A percentile compares a stretch with the other conserved stretches of the same genome.
Evolutionary conservation across 37 sponge, comb jelly and placozoan genomes (phyloP).

Genomic region (Eunapius fragilis): DNA sequence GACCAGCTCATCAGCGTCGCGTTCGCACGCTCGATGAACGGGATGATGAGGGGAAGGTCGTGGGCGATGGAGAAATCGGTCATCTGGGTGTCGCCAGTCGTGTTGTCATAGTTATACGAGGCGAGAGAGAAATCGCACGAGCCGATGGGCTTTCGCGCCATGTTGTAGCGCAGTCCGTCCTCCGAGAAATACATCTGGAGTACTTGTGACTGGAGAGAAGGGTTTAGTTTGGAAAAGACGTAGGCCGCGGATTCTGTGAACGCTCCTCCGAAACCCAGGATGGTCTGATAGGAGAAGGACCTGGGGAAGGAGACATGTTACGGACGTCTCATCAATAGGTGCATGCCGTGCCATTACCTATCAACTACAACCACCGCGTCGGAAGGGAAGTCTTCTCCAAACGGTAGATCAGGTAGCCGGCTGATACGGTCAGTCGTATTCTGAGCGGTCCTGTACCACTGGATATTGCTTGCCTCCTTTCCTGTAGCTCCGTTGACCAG

Average conservation of each 20-base stretch:
- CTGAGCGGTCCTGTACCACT: slow-evolving; percentile 79
- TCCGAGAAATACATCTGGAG: slow-evolving; percentile 82
- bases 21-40: slow-evolving; percentile 64
- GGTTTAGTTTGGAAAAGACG: slow-evolving; percentile 61
- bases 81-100: slow-evolving; percentile 51
- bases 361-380: slow-evolving; percentile 33
- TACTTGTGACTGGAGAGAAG: slow-evolving; percentile 51
- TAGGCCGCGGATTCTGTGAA: slow-evolving; percentile 88
- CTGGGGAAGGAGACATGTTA: slow-evolving; percentile 13
- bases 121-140: slow-evolving; percentile 78
- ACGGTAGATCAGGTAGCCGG: slow-evolving; percentile 23
- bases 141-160: slow-evolving; percentile 82
- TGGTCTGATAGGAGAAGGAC: slow-evolving; percentile 50
- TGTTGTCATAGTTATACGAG: slow-evolving; percentile 78
- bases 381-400: slow-evolving; percentile 47
- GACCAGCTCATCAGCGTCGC: slow-evolving; percentile 38
- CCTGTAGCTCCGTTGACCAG: not conserved
- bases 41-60: slow-evolving; percentile 65
- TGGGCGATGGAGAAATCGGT: slow-evolving; percentile 69
- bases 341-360: slow-evolving; percentile 42
- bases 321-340: not conserved
- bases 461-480: not conserved
- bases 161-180: slow-evolving; percentile 70
- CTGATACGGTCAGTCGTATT: slow-evolving; percentile 58
- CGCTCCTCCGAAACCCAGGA: slow-evolving; percentile 90